phyloP scores from a whole-genome alignment of 2,113 vertebrate genomes.

The Hylia prasina region DNA sequence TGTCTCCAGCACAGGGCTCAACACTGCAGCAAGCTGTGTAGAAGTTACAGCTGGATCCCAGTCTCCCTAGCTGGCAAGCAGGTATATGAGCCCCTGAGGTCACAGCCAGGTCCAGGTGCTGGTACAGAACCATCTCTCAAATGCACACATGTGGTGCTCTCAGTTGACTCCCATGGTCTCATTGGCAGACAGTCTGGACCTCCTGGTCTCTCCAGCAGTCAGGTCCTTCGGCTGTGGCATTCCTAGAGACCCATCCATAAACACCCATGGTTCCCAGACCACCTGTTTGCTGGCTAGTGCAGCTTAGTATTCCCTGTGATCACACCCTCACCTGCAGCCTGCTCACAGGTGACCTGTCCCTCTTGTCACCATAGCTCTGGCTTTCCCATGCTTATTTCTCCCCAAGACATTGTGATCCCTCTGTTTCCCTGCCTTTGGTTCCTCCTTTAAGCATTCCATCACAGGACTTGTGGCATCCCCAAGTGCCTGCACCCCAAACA shows the following conservation, averaged over 20 bases:
- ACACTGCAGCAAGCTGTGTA: not conserved
- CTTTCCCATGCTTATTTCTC: not conserved
- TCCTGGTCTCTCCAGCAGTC: not conserved
- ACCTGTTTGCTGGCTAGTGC: not conserved
- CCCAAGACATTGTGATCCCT: not conserved
- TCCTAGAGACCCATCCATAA: not conserved
- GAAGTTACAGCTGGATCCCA: not conserved
- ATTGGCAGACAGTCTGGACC: not conserved
- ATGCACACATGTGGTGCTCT: not conserved
- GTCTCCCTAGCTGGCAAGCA: not conserved
- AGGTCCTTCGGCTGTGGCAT: rapidly evolving
- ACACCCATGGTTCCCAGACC: not conserved
- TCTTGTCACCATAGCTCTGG: not conserved
- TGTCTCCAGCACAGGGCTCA: not conserved
- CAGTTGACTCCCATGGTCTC: rapidly evolving
- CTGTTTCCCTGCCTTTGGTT: not conserved
- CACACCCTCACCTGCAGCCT: not conserved
- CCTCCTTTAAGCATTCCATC: rapidly evolving
- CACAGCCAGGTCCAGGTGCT: not conserved
- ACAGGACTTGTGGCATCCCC: not conserved
- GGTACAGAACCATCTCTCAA: not conserved
- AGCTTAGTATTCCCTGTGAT: not conserved
- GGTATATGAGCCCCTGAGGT: not conserved
- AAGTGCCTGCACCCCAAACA: not conserved
- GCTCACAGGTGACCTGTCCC: not conserved